Percentiles rank a stretch among this genome's conserved stretches.
phyloP scores from a whole-genome alignment of 2,888 invertebrate genomes.

The Drosophila nigricruria region DNA sequence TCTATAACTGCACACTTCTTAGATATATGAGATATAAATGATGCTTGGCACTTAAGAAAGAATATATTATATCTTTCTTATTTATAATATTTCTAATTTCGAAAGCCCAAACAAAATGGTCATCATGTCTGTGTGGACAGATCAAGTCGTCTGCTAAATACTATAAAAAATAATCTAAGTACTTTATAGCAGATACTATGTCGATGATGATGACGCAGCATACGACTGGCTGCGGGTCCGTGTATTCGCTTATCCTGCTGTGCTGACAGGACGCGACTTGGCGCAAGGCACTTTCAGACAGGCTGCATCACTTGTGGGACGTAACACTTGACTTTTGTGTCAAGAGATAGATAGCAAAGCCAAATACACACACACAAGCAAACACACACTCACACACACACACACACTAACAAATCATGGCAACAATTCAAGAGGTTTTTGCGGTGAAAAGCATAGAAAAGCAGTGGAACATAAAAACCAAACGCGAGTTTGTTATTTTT shows the following conservation, averaged over 20 bases:
- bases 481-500: conserved; percentile 38
- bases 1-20: not conserved
- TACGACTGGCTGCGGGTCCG: conserved; percentile 14
- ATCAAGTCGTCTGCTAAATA: conserved; percentile 4
- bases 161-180: conserved; percentile 24
- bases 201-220: conserved; percentile 64
- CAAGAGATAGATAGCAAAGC: conserved; percentile 57
- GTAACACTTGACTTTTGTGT: conserved; percentile 79
- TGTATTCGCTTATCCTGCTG: conserved; percentile 48
- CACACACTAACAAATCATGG: conserved; percentile 47
- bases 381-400: conserved; percentile 7
- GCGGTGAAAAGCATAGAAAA: conserved; percentile 16
- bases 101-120: conserved; percentile 28
- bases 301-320: conserved; percentile 67
- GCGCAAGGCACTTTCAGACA: conserved; percentile 43
- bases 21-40: not conserved
- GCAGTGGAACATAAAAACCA: conserved; percentile 39
- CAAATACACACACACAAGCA: conserved; percentile 17
- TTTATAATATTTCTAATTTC: too few relatives aligned
- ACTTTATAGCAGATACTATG: conserved; percentile 24
- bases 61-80: not conserved
- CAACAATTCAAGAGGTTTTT: conserved; percentile 46
- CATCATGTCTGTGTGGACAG: conserved; percentile 22
- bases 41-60: not conserved
- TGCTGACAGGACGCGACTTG: conserved; percentile 32